phyloP scores from a whole-genome alignment of 2,888 invertebrate genomes.

The Hyppa rectilinea region DNA sequence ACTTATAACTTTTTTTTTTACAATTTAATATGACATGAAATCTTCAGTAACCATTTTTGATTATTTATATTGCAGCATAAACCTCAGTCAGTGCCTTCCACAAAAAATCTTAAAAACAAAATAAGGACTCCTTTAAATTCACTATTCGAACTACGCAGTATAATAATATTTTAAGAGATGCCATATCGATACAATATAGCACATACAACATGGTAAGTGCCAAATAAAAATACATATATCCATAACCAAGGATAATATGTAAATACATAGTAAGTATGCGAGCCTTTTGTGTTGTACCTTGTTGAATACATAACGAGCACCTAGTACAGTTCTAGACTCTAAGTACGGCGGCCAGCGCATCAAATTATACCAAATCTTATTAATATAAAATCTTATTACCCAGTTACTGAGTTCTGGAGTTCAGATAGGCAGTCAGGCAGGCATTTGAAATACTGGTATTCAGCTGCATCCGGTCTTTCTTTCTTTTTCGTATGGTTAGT shows the following conservation, averaged over 20 bases:
- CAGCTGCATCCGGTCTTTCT: too few species aligned
- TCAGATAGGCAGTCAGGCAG: too few species aligned
- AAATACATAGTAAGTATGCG: slow-evolving; percentile 36
- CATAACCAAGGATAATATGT: slow-evolving; percentile 33
- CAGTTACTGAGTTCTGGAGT: too few species aligned
- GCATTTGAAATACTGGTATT: too few species aligned
- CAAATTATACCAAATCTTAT: too few species aligned
- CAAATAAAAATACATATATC: slow-evolving; percentile 43
- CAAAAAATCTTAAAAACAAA: not conserved
- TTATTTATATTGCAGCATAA: not conserved
- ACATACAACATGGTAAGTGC: slow-evolving; percentile 21
- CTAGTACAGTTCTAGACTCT: not conserved
- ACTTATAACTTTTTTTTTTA: too few species aligned
- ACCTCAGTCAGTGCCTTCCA: not conserved
- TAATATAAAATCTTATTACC: too few species aligned
- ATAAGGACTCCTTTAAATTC: not conserved
- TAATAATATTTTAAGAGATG: slow-evolving; percentile 42
- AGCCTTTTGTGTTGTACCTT: slow-evolving; percentile 43
- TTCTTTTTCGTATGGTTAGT: too few species aligned
- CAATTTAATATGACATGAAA: not conserved
- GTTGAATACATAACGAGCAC: slow-evolving; percentile 30
- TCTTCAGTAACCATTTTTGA: not conserved
- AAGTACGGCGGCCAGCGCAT: too few species aligned
- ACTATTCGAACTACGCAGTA: not conserved
- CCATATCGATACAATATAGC: slow-evolving; percentile 2